A percentile compares a stretch with the other conserved stretches of the same genome.
These are phyloP conservation scores for Cheilosia variabilis DNA, from an alignment of 2,888 invertebrate genomes.

Conservation along the genomic window DNA sequence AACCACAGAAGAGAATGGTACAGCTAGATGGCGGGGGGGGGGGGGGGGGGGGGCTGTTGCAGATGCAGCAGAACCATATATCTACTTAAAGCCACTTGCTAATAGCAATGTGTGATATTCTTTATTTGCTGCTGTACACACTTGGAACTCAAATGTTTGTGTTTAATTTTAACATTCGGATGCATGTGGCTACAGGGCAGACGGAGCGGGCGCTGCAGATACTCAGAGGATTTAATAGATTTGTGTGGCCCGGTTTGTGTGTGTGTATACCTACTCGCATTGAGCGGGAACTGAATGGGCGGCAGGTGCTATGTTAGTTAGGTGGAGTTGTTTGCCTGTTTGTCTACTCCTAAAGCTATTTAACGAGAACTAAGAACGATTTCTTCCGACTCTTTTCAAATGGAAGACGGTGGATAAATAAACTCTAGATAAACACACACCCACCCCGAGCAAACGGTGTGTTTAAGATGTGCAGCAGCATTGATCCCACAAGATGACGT, in stretches of 20 bases:
- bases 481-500: conserved; percentile 52
- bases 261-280: neutral
- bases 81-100: conserved; percentile 66
- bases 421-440: conserved; percentile 40
- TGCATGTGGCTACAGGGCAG: conserved; percentile 26
- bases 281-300: conserved; percentile 32
- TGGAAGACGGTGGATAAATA: conserved; percentile 41
- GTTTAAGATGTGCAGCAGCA: conserved; percentile 18
- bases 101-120: conserved; percentile 73
- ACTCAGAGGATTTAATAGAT: conserved; percentile 46
- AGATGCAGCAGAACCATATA: conserved; percentile 5
- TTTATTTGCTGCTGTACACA: conserved; percentile 63
- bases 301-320: conserved; percentile 68
- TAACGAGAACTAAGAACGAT: conserved; percentile 59
- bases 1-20: conserved; percentile 3
- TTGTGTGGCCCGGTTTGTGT: conserved; percentile 51
- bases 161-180: conserved; percentile 71
- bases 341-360: conserved; percentile 64
- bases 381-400: conserved; percentile 31
- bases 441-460: conserved; percentile 35
- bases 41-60: too few species aligned
- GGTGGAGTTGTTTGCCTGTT: conserved; percentile 54
- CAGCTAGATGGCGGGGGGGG: neutral
- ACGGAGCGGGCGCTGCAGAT: neutral
- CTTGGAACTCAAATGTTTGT: conserved; percentile 64